Evolutionary conservation across 2,888 invertebrate genomes (phyloP).

Genomic region (Lepidocyrtinus sp.): DNA sequence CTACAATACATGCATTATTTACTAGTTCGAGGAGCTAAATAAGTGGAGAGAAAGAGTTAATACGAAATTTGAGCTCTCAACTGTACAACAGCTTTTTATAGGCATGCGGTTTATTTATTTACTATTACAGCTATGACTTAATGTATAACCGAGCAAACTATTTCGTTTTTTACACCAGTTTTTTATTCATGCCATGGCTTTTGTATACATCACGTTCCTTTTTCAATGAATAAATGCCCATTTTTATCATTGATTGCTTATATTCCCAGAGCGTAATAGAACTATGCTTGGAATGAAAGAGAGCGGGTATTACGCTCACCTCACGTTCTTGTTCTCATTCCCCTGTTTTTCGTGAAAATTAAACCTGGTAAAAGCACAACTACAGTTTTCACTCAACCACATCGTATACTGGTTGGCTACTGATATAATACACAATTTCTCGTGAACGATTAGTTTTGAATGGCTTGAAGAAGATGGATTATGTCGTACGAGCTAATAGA

Average conservation of each 20-base stretch:
- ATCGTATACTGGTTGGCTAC: too few species aligned
- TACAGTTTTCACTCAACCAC: too few species aligned
- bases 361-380: too few species aligned
- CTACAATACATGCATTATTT: neutral
- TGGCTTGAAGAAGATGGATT: too few species aligned
- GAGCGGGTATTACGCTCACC: too few species aligned
- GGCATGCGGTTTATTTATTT: conserved; percentile 24
- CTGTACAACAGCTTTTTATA: neutral
- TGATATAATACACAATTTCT: too few species aligned
- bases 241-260: neutral
- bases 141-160: neutral
- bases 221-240: conserved; percentile 12
- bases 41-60: neutral
- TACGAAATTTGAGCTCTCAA: neutral
- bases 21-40: neutral
- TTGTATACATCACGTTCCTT: neutral
- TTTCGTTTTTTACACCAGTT: neutral
- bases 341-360: too few species aligned
- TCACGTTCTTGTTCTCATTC: too few species aligned
- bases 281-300: neutral
- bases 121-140: conserved; percentile 21
- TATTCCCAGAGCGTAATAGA: neutral
- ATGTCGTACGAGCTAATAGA: too few species aligned
- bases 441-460: too few species aligned
- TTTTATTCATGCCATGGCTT: neutral